Base-by-base conservation (phyloP, 2,888 invertebrate species). In the Drosophila colorata region DNA sequence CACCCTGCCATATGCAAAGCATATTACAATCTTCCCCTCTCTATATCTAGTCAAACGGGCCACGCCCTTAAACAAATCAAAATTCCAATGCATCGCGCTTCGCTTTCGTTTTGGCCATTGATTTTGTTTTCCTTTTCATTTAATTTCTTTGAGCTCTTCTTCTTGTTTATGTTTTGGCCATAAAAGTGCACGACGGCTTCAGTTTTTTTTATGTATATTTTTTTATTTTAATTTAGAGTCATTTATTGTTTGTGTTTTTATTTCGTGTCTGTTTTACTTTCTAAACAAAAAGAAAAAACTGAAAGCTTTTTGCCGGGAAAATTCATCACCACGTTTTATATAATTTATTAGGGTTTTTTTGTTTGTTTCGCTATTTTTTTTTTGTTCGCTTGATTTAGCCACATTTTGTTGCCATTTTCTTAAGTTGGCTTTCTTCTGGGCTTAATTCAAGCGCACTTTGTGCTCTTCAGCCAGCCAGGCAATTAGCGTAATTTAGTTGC, bases 401-500 rank as follows among this genome's bases (percentile, higher is more conserved):
- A 44, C 38, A 31, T 64, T 59, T 65, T 63, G 65, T 65, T 67
- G 51, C 60, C 52, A 60, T 57, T 74, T 82, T 57, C 51, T 70
- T 57, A 48, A 44, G 46, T 60, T 59, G 18, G 61, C 74, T 69
- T 82, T 75, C 63, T 70, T 84, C 66, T 55, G 25, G 47, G 53
- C 59, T 40, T 60, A 51, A 53, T 72, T 72, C 51, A 52, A 48
- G 72, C 67, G 60, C 64, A 65, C 65, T 69, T 44, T 66, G 43
- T 44, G 59, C 68, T 48, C 59, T 67, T 69, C 69, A 61, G 13
- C 33, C 65, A 44, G 61, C 60, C 40, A 55, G 52, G 78, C 70
- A 83, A 83, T 83, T 80, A 85, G 78, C 78, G 88, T 87, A 88
- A 84, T 87, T 88, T 80, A 87, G 81, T 88, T 84, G 87, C 88